Base-by-base conservation (phyloP, 2,113 vertebrate species). In the Sialia sialis region DNA sequence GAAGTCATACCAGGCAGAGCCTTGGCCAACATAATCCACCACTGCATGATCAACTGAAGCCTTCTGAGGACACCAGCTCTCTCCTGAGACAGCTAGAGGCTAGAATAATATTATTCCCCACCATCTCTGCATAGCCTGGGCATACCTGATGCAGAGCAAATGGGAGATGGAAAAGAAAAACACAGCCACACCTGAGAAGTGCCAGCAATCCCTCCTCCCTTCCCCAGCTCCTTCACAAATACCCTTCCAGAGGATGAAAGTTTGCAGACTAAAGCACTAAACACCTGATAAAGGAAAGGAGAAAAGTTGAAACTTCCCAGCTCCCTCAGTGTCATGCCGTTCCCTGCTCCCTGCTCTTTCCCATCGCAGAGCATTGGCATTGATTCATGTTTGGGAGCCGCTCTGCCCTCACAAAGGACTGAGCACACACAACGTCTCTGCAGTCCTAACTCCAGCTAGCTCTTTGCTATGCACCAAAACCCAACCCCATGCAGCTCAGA, bases 391-490 rank as follows among this genome's bases (percentile, higher is more conserved):
- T 22, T 1, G 1, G 59, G 74, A 91, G 66, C 67, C 41, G 70
- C 70, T 74, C 63, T 72, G 75, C 54, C 64, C 91, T 89, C 9
- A 0, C 16, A 2, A 94, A 81, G 36, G 83, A 84, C 83, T 66
- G 92, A 88, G 85, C 79, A 63, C 69, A 81, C 84, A 74, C 36
- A n/a, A 74, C 69, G 67, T 85, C 87, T 80, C 84, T 52, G 81
- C 89, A 95, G 89, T 36, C 87, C 75, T 70, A 59, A 83, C 81
- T 89, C 78, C 66, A 84, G 72, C 62, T 69, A 85, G 70, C 54
- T 92, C 87, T 92, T 91, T 87, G 91, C 87, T 92, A n/a, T 2
- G 43, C 89, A 94, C 74, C 89, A 89, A 80, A 82, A 84, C 3
- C 6, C 46, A 84, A 26, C 69, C 73, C 87, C 7, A 30, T 38